phyloP scores from a whole-genome alignment of 2,888 invertebrate species.

The Hirtodrosophila trivittata region DNA sequence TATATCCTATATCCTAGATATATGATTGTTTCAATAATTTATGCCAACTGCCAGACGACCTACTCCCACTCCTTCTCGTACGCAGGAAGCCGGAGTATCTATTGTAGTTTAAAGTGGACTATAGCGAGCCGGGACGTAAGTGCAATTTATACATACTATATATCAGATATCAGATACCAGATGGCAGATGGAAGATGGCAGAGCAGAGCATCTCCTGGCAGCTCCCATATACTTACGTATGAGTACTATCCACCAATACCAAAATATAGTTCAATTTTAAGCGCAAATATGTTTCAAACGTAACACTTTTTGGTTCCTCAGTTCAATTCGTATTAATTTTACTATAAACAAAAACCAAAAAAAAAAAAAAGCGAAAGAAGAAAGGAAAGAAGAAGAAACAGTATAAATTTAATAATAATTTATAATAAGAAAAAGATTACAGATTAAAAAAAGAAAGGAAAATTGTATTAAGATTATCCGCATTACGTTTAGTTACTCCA shows the following conservation, averaged over 20 bases:
- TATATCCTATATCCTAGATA: conserved; percentile 25
- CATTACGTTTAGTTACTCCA: conserved; percentile 44
- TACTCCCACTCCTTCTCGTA: no score
- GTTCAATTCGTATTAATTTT: conserved; percentile 41
- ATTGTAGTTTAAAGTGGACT: no score
- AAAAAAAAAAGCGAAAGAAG: background rate
- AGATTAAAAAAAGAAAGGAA: background rate
- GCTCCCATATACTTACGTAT: background rate
- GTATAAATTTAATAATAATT: conserved; percentile 1
- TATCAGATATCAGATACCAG: no score
- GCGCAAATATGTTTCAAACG: conserved; percentile 49
- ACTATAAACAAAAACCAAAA: conserved; percentile 28
- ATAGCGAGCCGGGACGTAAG: no score
- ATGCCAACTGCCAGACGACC: conserved; percentile 4
- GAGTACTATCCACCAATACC: conserved; percentile 23
- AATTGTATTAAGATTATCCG: conserved; percentile 5
- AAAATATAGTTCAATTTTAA: conserved; percentile 52
- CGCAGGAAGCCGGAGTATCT: no score
- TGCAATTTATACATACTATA: no score
- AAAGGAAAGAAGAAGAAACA: background rate
- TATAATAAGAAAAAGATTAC: background rate
- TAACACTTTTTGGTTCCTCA: conserved; percentile 55
- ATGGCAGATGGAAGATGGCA: no score
- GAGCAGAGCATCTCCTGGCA: background rate
- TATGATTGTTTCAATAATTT: conserved; percentile 15